Evolutionary conservation across 2,113 vertebrate genomes (phyloP), one percentile per base, ranked within the genome.

Genomic region (Hipposideros armiger): DNA sequence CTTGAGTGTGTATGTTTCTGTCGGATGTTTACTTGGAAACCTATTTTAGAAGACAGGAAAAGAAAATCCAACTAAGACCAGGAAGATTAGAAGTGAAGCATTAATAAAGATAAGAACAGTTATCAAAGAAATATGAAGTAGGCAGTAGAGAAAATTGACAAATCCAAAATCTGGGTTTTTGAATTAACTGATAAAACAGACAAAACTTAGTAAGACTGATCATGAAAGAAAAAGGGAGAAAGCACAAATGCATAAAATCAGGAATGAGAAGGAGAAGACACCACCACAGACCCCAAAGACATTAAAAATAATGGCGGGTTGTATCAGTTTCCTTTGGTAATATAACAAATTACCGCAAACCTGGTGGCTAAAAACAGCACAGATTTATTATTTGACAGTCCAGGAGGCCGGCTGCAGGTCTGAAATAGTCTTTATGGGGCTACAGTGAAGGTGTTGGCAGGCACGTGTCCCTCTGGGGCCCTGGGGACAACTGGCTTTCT

Each of bases 21-120:
- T 15, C 6, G 11, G 11, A 32, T 52, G 11, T n/a, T 7, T 28
- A 66, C 40, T n/a, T 87, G 50, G n/a, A 87, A 94, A 56, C 91
- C 60, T 72, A 26, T 54, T 64, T 91, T 83, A 91, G 62, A 52
- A 58, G 17, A 66, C 24, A 70, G 69, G 52, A 62, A 77, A 69
- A 82, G 13, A 82, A 90, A 93, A 87, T 14, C 52, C 30, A 54
- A 26, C 15, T 56, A 36, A 70, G 69, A 36, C 0, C 7, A 77
- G 17, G 70, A 74, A 20, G 16, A 30, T 52, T 16, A 69, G 22
- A 76, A 86, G 60, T 58, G 40, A 83, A 20, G 52, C 32, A 36
- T 83, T 62, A 74, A 52, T 47, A 62, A 58, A 20, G 5, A 47
- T 56, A 24, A 76, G 42, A 60, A 28, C 67, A 19, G 15, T 76